phyloP scores from a whole-genome alignment of 92 coral and sea anemone genomes.

The Umimayanthus chanpuru region DNA sequence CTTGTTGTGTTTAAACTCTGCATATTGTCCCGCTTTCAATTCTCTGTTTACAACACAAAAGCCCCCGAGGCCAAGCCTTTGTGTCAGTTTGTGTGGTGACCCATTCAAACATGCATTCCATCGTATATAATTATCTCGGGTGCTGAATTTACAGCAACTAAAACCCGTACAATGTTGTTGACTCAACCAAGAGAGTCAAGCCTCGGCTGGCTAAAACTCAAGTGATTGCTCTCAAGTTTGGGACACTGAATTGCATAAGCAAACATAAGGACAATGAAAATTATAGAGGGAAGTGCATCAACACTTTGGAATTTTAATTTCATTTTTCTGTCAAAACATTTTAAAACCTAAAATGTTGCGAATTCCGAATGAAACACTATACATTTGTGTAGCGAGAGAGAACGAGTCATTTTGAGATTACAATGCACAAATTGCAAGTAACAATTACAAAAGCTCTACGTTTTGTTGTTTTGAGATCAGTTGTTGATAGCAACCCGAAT shows the following conservation, averaged over 20 bases:
- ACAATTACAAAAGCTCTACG: neutral
- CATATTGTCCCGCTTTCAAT: slow-evolving; percentile 31
- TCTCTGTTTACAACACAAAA: neutral
- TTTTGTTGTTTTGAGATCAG: neutral
- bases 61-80: slow-evolving; percentile 30
- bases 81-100: slow-evolving; percentile 18
- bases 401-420: neutral
- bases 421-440: neutral
- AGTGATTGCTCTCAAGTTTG: slow-evolving; percentile 5
- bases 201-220: neutral
- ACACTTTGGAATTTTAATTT: slow-evolving; percentile 21
- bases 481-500: too few species aligned
- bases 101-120: slow-evolving; percentile 31
- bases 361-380: slow-evolving; percentile 20
- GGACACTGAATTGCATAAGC: neutral
- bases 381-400: neutral
- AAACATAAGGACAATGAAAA: slow-evolving; percentile 10
- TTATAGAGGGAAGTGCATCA: neutral
- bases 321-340: slow-evolving; percentile 27
- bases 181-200: neutral
- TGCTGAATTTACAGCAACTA: neutral
- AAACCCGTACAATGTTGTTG: slow-evolving; percentile 14
- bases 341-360: neutral
- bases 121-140: neutral
- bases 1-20: neutral